Evolutionary conservation across 2,113 vertebrate genomes (phyloP).

Genomic region (Meleagris gallopavo): DNA sequence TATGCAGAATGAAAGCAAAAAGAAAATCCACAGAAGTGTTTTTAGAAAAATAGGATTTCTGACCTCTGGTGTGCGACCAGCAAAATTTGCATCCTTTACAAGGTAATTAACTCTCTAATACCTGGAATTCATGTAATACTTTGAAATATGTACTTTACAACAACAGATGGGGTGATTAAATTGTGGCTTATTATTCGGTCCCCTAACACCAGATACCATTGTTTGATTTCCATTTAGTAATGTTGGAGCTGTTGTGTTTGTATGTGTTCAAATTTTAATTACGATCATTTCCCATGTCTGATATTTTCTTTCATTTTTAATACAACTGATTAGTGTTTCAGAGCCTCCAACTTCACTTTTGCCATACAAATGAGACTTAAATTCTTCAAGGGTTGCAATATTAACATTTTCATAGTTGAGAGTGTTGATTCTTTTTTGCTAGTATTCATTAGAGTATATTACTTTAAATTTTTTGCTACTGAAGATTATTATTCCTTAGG

Average conservation of each 20-base stretch:
- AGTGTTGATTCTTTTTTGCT: neutral
- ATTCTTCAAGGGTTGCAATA: neutral
- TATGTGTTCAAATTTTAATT: constrained; percentile 57
- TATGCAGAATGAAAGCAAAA: neutral
- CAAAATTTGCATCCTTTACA: neutral
- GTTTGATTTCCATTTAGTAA: constrained; percentile 35
- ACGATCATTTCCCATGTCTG: constrained; percentile 40
- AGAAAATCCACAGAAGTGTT: fast-evolving
- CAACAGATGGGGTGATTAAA: constrained; percentile 32
- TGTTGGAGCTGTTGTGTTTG: neutral
- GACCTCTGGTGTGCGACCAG: neutral
- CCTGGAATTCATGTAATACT: neutral
- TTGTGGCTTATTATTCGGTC: constrained; percentile 6
- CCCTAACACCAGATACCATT: neutral
- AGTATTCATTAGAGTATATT: neutral
- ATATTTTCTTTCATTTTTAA: constrained; percentile 65
- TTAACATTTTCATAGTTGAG: neutral
- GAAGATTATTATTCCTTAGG: neutral
- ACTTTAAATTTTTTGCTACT: neutral
- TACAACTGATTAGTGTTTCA: constrained; percentile 26
- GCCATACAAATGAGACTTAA: neutral
- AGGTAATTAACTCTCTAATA: constrained; percentile 29
- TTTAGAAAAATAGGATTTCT: neutral
- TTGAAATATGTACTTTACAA: neutral
- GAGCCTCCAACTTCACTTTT: neutral